These are phyloP conservation scores for Neelides sp. DNA, from an alignment of 1,140 invertebrate genomes.

Conservation along the genomic window DNA sequence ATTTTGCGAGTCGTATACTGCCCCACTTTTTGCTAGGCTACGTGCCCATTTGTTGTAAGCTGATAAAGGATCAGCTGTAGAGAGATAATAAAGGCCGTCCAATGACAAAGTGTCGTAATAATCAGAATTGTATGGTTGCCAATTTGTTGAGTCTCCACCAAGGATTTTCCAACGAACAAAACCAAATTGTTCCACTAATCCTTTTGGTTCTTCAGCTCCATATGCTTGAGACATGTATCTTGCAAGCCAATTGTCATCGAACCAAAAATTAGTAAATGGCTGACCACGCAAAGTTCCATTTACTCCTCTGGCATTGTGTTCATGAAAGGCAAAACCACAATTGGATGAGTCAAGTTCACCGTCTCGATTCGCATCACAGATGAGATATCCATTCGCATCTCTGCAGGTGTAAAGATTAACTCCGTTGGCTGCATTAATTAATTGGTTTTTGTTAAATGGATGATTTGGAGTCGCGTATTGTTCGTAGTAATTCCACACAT, in stretches of 20 bases:
- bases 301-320: constrained; percentile 6
- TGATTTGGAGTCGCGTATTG: constrained; percentile 9
- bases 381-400: constrained; percentile 17
- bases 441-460: constrained; percentile 3
- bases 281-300: background rate
- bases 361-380: constrained; percentile 11
- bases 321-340: constrained; percentile 15
- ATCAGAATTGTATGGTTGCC: constrained; percentile 10
- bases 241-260: constrained; percentile 18
- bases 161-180: constrained; percentile 16
- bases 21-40: constrained; percentile 1
- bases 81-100: constrained; percentile 14
- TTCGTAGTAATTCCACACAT: constrained; percentile 15
- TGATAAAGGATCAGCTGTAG: background rate
- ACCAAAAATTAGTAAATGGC: constrained; percentile 17
- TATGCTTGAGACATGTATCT: constrained; percentile 16
- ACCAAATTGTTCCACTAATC: constrained; percentile 7
- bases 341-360: background rate
- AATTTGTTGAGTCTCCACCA: constrained; percentile 8
- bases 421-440: constrained; percentile 8
- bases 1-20: background rate
- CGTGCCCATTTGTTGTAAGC: constrained; percentile 4
- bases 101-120: constrained; percentile 14
- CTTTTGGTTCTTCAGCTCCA: background rate
- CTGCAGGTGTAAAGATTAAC: background rate